Conservation (phyloP, 2,888 invertebrate genomes). For the Cephonodes hylas region DNA sequence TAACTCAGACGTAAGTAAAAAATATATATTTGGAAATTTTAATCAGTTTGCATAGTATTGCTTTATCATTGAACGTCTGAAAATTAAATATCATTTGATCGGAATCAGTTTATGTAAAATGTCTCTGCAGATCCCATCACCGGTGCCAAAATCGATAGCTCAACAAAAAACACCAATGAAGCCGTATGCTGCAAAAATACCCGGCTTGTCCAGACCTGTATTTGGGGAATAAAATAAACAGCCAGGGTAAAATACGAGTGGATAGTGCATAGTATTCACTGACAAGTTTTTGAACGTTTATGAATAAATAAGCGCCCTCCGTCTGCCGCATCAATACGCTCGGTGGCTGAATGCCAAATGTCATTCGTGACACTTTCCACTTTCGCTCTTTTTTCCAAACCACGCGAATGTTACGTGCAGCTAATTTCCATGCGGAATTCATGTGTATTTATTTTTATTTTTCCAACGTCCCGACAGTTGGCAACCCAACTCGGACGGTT, state of each 20-base stretch:
- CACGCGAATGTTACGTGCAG: constrained; percentile 41
- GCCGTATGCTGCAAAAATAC: constrained; percentile 14
- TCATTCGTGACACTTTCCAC: constrained; percentile 74
- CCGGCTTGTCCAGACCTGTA: constrained; percentile 30
- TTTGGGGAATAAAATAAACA: constrained; percentile 57
- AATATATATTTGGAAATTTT: no score
- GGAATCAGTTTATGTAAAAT: no score
- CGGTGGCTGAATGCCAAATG: constrained; percentile 74
- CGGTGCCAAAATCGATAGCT: no score
- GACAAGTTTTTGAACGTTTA: constrained; percentile 77
- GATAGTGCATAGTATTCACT: constrained; percentile 40
- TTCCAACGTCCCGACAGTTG: constrained; percentile 11
- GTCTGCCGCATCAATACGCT: constrained; percentile 76
- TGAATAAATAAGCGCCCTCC: constrained; percentile 73
- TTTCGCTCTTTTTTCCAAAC: constrained; percentile 60
- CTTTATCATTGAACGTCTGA: no score
- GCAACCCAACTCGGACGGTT: not conserved
- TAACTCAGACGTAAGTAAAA: no score
- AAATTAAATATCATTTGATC: no score
- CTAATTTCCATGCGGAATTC: constrained; percentile 52
- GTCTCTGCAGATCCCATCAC: no score
- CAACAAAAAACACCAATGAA: constrained; percentile 28
- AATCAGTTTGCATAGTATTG: no score
- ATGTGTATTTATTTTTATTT: constrained; percentile 17
- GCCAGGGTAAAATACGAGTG: constrained; percentile 47